Evolutionary conservation across 2,113 vertebrate species (phyloP).

Genomic region (Oxygymnocypris stewartii): DNA sequence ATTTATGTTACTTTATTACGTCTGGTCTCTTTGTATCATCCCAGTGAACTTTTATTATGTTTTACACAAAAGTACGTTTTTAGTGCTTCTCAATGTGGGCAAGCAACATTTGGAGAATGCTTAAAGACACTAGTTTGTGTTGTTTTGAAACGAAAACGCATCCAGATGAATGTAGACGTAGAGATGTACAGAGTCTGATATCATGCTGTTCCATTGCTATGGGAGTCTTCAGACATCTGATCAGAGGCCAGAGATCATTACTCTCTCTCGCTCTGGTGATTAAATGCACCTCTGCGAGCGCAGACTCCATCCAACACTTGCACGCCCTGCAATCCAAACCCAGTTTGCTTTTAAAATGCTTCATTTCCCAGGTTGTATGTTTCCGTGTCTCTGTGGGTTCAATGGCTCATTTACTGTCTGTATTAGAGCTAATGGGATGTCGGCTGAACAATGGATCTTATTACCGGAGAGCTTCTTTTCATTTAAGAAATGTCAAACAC

Average conservation of each 20-base stretch:
- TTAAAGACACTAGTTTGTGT: too few species aligned
- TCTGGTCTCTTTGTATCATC: background rate
- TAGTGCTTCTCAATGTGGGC: background rate
- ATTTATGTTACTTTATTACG: background rate
- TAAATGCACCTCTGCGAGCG: background rate
- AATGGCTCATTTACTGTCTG: conserved; percentile 51
- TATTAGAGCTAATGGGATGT: conserved; percentile 26
- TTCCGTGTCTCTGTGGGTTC: conserved; percentile 27
- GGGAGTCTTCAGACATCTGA: background rate
- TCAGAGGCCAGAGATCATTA: background rate
- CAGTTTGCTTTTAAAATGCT: conserved; percentile 15
- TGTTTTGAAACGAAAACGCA: background rate
- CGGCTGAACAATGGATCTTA: conserved; percentile 11
- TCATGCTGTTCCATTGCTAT: background rate
- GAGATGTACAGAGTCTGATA: background rate
- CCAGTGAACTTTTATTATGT: background rate
- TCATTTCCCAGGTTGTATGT: conserved; percentile 21
- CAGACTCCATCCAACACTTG: background rate
- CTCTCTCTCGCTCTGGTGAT: conserved; percentile 21
- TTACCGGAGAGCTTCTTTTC: background rate
- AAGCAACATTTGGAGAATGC: too few species aligned
- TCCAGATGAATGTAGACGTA: background rate
- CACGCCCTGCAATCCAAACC: conserved; percentile 1
- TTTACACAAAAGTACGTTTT: background rate
- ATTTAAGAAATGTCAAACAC: conserved; percentile 11